Evolutionary conservation across 1,140 invertebrate species (phyloP), one percentile per base, ranked within the genome.

Genomic region (Helicoverpa zea): DNA sequence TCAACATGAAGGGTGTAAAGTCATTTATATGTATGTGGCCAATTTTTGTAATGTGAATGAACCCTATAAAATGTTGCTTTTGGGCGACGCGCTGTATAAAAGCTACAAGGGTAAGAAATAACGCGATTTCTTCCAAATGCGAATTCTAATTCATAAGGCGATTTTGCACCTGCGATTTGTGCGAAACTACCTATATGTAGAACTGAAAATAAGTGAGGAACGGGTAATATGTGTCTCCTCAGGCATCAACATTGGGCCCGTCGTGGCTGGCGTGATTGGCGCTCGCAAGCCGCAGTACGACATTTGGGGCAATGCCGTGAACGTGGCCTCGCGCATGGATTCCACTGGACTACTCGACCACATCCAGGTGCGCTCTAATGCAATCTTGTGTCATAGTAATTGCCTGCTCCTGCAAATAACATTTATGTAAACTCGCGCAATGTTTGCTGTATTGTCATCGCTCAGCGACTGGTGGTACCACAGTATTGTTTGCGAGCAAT

Each of bases 181-280:
- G 16, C 14, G 43, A 58, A 14, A 4, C 29, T 29, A 23, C 23
- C 23, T 23, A 16, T 61, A 47, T 16, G 43, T 66, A 5, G 30
- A 10, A 12, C 49, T 12, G 11, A 49, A 70, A 23, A 23, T 70
- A 30, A 76, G 59, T 76, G 74, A 76, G 74, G 74, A 63, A 76
- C 59, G 47, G 29, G 18, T 12, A 52, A 16, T 35, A 12, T 76
- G 47, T 70, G 82, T 51, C 61, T 82, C 75, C 68, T 73, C 89
- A 98, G 98, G 98, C 68, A 98, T 99, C 89, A 99, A 98, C 94
- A 97, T 99, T 83, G 99, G 99, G 0, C 98, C 98, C 9, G 98
- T 99, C 2, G 98, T 99, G 0, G 98, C 98, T 0, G 99, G 99
- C 0, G 99, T 99, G 0, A 99, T 99, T 84, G 99, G 99, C 1